A percentile compares a stretch with the other conserved stretches of the same genome.
Evolutionary conservation across 2,797 vertebrate genomes (phyloP).

Genomic region (Taenioides sp.): DNA sequence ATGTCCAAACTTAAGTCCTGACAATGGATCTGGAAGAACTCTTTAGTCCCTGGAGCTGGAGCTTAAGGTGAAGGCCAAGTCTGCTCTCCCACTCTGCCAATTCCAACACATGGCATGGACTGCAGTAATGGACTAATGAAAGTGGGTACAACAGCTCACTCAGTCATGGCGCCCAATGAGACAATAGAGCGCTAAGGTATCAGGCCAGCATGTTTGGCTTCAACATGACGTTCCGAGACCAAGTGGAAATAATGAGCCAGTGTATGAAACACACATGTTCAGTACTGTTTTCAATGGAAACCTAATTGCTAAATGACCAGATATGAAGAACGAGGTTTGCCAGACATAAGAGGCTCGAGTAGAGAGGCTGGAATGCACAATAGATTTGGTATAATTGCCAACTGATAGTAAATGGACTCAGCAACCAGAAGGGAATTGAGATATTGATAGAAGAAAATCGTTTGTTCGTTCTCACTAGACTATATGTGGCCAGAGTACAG

Average conservation of each 20-base stretch:
- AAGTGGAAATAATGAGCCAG: too few relatives aligned
- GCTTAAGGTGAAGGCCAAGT: slow-evolving; percentile 43
- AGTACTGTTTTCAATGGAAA: slow-evolving; percentile 24
- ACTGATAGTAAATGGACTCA: slow-evolving; percentile 30
- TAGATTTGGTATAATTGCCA: slow-evolving; percentile 34
- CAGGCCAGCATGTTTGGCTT: slow-evolving; percentile 11
- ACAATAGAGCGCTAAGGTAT: slow-evolving; percentile 11
- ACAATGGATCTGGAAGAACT: slow-evolving; percentile 70
- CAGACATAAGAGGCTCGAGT: slow-evolving; percentile 6
- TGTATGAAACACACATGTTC: slow-evolving; percentile 1
- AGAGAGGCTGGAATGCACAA: slow-evolving; percentile 15
- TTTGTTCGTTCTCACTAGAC: slow-evolving; percentile 10
- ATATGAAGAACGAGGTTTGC: slow-evolving; percentile 20
- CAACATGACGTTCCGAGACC: too few relatives aligned
- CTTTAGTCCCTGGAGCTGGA: slow-evolving; percentile 67
- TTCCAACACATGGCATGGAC: slow-evolving; percentile 54
- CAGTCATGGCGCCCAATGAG: slow-evolving; percentile 23
- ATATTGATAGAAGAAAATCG: slow-evolving; percentile 40
- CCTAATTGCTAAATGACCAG: slow-evolving; percentile 26
- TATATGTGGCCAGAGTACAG: background rate
- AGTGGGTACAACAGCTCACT: slow-evolving; percentile 55
- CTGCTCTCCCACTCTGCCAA: slow-evolving; percentile 49
- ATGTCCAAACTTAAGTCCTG: slow-evolving; percentile 46
- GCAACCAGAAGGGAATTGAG: slow-evolving; percentile 28
- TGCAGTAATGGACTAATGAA: slow-evolving; percentile 61